phyloP scores from a whole-genome alignment of 2,113 vertebrate species.

The Oplegnathus fasciatus region DNA sequence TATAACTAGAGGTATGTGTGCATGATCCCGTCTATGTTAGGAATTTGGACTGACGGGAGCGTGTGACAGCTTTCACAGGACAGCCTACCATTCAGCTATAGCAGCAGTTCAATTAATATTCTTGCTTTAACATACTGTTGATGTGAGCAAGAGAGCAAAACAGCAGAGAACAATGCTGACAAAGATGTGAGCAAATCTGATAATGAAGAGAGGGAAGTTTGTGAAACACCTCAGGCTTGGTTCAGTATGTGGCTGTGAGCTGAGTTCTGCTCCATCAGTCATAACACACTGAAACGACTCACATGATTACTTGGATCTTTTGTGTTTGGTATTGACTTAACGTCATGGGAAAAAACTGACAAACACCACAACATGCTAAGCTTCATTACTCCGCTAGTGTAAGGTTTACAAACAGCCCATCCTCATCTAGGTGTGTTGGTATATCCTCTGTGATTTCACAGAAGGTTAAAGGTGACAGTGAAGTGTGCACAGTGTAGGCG shows the following conservation, averaged over 20 bases:
- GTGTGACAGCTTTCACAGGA: background rate
- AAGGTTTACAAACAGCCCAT: background rate
- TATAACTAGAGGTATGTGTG: background rate
- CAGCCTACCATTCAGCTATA: background rate
- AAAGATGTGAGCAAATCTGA: background rate
- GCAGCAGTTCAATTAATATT: background rate
- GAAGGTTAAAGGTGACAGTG: background rate
- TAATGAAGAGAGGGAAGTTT: background rate
- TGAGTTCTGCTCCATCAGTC: background rate
- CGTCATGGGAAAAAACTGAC: background rate
- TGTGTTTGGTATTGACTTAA: background rate
- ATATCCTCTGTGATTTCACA: background rate
- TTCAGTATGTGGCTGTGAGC: background rate
- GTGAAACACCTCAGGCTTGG: background rate
- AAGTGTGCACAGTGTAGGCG: constrained; percentile 1
- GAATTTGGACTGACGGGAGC: constrained; percentile 6
- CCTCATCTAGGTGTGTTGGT: background rate
- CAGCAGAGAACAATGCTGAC: background rate
- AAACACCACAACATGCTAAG: background rate
- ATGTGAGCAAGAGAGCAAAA: background rate
- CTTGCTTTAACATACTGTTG: background rate
- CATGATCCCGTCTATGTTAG: background rate
- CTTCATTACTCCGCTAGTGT: background rate
- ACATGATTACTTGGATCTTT: background rate
- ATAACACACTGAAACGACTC: background rate